Evolutionary conservation across 2,113 vertebrate genomes (phyloP).

Genomic region (Ictalurus punctatus): DNA sequence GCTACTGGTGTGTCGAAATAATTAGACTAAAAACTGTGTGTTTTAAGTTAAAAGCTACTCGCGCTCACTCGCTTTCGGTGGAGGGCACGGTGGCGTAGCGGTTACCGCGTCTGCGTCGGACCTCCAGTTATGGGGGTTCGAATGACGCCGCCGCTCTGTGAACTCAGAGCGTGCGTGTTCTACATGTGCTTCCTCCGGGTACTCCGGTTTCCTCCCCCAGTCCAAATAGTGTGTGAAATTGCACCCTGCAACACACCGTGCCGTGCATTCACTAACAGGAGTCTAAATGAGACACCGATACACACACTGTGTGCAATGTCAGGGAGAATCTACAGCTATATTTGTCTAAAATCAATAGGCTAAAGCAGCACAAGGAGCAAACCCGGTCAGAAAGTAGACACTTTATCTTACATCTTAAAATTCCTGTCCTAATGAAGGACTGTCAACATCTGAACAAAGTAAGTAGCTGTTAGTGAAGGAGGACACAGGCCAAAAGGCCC

Average conservation of each 20-base stretch:
- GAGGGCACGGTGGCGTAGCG: too few species aligned
- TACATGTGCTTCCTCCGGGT: too few species aligned
- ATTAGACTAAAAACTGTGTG: background rate
- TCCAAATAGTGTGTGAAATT: too few species aligned
- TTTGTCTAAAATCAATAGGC: background rate
- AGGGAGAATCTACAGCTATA: slow-evolving; percentile 1
- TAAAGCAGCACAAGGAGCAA: background rate
- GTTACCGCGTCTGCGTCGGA: too few species aligned
- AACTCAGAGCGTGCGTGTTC: too few species aligned
- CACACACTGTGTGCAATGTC: background rate
- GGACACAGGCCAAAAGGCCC: slow-evolving; percentile 3
- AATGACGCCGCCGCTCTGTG: too few species aligned
- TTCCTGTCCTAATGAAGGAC: slow-evolving; percentile 9
- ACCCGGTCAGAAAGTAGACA: background rate
- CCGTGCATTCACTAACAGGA: too few species aligned
- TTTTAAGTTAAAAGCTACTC: background rate
- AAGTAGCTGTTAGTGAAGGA: background rate
- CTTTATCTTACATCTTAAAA: slow-evolving; percentile 1
- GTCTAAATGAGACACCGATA: background rate
- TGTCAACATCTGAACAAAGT: slow-evolving; percentile 8
- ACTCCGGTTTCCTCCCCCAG: too few species aligned
- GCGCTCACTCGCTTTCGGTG: background rate
- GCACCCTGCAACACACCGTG: too few species aligned
- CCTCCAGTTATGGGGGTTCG: too few species aligned
- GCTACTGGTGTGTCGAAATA: background rate